Conservation (phyloP, 2,888 invertebrate genomes). For the Furcula furcula region DNA sequence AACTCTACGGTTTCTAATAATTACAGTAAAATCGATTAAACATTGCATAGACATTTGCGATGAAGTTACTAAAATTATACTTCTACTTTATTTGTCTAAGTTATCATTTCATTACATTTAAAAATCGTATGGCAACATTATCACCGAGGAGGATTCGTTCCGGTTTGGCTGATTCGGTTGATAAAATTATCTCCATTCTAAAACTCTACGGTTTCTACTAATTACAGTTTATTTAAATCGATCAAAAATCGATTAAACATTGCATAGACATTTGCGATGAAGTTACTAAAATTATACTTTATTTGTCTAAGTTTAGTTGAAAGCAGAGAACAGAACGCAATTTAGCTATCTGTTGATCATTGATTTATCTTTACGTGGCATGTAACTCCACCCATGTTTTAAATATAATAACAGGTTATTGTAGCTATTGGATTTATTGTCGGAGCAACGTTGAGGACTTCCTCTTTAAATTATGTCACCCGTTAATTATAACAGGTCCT, state of each 20-base stretch:
- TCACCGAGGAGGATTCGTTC: too few relatives aligned
- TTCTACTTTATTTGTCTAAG: neutral
- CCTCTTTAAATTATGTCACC: constrained; percentile 26
- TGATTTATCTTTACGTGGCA: constrained; percentile 21
- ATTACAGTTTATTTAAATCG: constrained; percentile 18
- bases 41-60: constrained; percentile 3
- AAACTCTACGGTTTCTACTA: constrained; percentile 29
- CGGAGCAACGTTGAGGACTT: constrained; percentile 24
- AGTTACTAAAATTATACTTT: neutral
- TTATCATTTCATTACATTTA: too few relatives aligned
- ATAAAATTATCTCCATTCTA: constrained; percentile 14
- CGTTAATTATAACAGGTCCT: constrained; percentile 3
- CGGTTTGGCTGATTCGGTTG: too few relatives aligned
- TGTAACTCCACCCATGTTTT: constrained; percentile 22
- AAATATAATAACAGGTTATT: constrained; percentile 21
- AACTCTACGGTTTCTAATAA: constrained; percentile 29
- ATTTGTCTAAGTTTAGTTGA: neutral
- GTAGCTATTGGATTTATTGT: constrained; percentile 23
- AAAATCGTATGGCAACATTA: too few relatives aligned
- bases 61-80: neutral
- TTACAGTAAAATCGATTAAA: constrained; percentile 8
- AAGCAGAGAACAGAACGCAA: neutral
- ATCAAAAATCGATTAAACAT: constrained; percentile 17
- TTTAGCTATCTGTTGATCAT: constrained; percentile 6
- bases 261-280: neutral